Percentiles rank a stretch among this genome's conserved stretches.
phyloP scores from a whole-genome alignment of 2,797 vertebrate genomes.

The Trachurus trachurus region DNA sequence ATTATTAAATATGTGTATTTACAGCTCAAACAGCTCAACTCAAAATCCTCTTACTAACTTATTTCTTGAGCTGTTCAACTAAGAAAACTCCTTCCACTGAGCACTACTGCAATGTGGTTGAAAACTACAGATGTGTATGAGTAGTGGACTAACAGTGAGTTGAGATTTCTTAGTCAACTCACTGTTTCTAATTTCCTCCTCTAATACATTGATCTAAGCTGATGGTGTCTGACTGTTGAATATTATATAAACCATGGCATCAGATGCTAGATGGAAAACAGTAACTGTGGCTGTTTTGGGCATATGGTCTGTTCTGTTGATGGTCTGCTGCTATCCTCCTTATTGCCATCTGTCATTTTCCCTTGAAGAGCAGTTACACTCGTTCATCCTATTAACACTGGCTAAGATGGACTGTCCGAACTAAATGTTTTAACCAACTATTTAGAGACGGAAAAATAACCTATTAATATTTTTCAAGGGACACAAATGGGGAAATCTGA shows the following conservation, averaged over 20 bases:
- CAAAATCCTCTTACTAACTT: background rate
- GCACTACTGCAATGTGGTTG: background rate
- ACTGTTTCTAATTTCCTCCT: background rate
- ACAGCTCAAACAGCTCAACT: background rate
- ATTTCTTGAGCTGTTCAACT: background rate
- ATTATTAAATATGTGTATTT: background rate
- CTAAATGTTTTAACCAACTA: too few species aligned
- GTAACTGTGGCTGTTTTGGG: background rate
- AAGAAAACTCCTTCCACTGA: background rate
- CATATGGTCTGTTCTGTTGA: background rate
- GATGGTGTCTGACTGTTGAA: too few species aligned
- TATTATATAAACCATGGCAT: too few species aligned
- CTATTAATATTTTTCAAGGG: too few species aligned
- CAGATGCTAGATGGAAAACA: background rate
- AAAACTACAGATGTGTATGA: background rate
- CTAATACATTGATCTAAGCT: background rate
- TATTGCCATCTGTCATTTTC: constrained; percentile 17
- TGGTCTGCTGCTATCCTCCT: background rate
- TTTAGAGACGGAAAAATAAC: too few species aligned
- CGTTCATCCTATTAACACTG: too few species aligned
- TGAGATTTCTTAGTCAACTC: background rate
- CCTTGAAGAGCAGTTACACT: background rate
- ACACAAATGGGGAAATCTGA: too few species aligned
- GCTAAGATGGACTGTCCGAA: too few species aligned
- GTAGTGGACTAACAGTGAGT: background rate